Evolutionary conservation across 1,140 invertebrate genomes (phyloP), one percentile per base, ranked within the genome.

Genomic region (Paramacrobiotus metropolitanus): DNA sequence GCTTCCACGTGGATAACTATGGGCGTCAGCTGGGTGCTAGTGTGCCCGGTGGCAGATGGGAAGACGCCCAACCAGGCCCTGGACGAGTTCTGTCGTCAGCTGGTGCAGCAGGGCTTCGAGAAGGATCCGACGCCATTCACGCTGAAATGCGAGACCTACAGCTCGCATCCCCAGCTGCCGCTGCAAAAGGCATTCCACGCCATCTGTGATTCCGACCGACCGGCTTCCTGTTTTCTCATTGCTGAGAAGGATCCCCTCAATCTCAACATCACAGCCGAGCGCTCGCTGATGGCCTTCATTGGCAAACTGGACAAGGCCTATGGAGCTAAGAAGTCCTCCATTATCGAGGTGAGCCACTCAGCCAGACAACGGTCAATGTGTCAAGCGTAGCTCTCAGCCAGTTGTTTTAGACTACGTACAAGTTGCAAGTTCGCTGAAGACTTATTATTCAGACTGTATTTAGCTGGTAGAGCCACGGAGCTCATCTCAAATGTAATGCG

Each of bases 61-160:
- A 55, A 55, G 24, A 55, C 48, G 24, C 48, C 15, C 48, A 55
- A 55, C 48, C 48, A 55, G 28, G 48, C 48, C 24, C 28, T 55
- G 48, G 48, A 55, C 15, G 48, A 55, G 15, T 24, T 55, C 4
- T 15, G 15, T 28, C 15, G 28, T 9, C 48, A 20, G 15, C 48
- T 55, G 48, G 15, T 55, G 4, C 15, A 15, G 15, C 15, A 20
- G 24, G 48, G 48, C 48, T 55, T 20, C 48, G 48, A 55, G 48
- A 55, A 55, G 28, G 48, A 55, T 55, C n/a, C n/a, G n/a, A 4
- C 9, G 15, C 48, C 48, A 15, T 55, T 20, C 48, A 20, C 15
- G 15, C 15, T 55, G 15, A 24, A 55, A 55, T 55, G 48, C 48
- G 48, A 55, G 48, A 55, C 24, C 15, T 55, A 55, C 48, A 9